Evolutionary conservation across 2,113 vertebrate genomes (phyloP), one percentile per base, ranked within the genome.

Genomic region (Catharus minimus): DNA sequence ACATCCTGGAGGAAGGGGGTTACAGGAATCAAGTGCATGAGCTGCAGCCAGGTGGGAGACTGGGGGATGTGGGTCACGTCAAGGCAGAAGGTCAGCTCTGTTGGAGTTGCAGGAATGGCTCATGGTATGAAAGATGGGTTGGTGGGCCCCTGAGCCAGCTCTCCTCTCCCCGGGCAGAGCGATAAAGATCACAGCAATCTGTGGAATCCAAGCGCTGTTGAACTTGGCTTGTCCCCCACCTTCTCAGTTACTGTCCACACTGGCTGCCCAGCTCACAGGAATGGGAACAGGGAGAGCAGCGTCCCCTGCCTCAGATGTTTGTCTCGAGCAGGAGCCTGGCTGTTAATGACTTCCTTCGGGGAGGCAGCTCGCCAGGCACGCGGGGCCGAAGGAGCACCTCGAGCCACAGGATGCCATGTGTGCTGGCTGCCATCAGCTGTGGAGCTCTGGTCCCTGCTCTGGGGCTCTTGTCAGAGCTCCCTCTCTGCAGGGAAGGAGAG

Each of bases 361-460:
- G 38, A 38, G 71, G 82, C 74, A 80, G 66, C 47, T 33, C 3
- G 55, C 85, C 82, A 92, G 88, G 90, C 85, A 50, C 1, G 0
- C 0, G 5, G 69, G 68, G 69, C 27, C 0, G 0, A 15, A 5
- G 36, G 73, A 65, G 38, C 1, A 0, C 5, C 8, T 5, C 3
- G 4, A 84, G 61, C 74, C 1, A 15, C 9, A 5, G 32, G 21
- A 21, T 0, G 0, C 50, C 2, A 17, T 2, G 0, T 0, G 1
- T 55, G 47, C 91, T 76, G 61, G 21, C 86, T 55, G 52, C 86
- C 24, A 5, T 46, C 0, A 4, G 43, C 53, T 5, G 1, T 18
- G 2, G 8, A 7, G 5, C 9, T 5, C 0, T 0, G 3, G 26
- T 58, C 38, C 47, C n/a, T 26, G 47, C 73, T 57, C 44, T 9